Percentiles rank a stretch among this genome's conserved stretches.
phyloP scores from a whole-genome alignment of 2,113 vertebrate genomes.

The Piprites chloris region DNA sequence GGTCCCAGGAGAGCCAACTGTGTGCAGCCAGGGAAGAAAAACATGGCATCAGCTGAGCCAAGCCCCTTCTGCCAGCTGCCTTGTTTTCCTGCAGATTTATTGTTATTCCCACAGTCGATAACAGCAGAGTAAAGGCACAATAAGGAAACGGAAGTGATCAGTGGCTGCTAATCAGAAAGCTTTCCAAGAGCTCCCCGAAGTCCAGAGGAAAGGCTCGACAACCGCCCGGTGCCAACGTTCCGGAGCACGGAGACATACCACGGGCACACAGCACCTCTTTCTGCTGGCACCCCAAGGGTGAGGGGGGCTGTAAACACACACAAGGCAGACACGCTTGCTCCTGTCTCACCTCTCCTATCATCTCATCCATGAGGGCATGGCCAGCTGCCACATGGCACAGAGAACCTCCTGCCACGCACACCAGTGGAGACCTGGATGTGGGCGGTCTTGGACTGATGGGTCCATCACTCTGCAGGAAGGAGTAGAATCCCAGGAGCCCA shows the following conservation, averaged over 20 bases:
- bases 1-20: background rate
- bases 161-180: background rate
- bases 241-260: background rate
- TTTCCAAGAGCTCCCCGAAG: background rate
- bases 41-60: background rate
- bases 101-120: background rate
- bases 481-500: background rate
- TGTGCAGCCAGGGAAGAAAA: background rate
- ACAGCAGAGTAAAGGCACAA: background rate
- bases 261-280: background rate
- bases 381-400: background rate
- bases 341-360: background rate
- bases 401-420: background rate
- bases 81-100: background rate
- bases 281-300: background rate
- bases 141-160: background rate
- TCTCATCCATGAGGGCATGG: background rate
- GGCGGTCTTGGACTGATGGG: fast-evolving
- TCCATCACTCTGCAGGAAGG: background rate
- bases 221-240: background rate
- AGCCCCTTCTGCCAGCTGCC: background rate
- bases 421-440: background rate
- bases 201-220: background rate
- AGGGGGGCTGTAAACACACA: background rate
- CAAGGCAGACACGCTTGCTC: background rate